A percentile compares a stretch with the other conserved stretches of the same genome.
phyloP scores from a whole-genome alignment of 2,797 vertebrate genomes.

The Zalophus californianus region DNA sequence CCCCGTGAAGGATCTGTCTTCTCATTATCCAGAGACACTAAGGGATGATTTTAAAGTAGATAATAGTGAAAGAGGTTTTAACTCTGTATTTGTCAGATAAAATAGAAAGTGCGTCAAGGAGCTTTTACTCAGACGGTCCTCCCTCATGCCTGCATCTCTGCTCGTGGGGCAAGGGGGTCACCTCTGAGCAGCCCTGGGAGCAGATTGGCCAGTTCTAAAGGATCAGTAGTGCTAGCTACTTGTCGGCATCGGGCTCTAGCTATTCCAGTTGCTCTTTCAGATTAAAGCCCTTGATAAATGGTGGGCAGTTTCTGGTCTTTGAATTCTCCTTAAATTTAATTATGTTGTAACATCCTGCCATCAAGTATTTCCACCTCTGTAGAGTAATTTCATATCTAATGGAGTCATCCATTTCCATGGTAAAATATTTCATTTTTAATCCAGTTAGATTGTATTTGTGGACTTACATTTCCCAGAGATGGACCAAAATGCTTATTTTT shows the following conservation, averaged over 20 bases:
- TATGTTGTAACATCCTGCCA: not conserved
- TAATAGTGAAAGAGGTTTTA: not conserved
- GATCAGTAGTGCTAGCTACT: not conserved
- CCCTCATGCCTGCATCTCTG: not conserved
- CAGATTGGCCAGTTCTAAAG: not conserved
- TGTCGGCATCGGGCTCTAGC: not conserved
- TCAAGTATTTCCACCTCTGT: not conserved
- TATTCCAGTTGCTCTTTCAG: not conserved
- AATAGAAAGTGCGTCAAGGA: not conserved
- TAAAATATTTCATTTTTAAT: slow-evolving; percentile 56
- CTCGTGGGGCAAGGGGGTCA: rapidly evolving
- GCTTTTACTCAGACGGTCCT: not conserved
- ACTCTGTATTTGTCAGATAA: not conserved
- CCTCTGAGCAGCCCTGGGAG: not conserved
- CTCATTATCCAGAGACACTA: not conserved
- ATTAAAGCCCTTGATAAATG: not conserved
- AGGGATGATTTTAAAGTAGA: not conserved
- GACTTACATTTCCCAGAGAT: not conserved
- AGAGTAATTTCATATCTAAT: not conserved
- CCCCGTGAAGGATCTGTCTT: not conserved
- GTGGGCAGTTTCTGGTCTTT: not conserved
- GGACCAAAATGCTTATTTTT: not conserved
- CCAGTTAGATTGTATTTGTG: not conserved
- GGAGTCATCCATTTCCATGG: not conserved
- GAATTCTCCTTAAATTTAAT: slow-evolving; percentile 46